These are phyloP conservation scores for Choreutis nemorana DNA, from an alignment of 2,888 invertebrate species.

Conservation along the genomic window DNA sequence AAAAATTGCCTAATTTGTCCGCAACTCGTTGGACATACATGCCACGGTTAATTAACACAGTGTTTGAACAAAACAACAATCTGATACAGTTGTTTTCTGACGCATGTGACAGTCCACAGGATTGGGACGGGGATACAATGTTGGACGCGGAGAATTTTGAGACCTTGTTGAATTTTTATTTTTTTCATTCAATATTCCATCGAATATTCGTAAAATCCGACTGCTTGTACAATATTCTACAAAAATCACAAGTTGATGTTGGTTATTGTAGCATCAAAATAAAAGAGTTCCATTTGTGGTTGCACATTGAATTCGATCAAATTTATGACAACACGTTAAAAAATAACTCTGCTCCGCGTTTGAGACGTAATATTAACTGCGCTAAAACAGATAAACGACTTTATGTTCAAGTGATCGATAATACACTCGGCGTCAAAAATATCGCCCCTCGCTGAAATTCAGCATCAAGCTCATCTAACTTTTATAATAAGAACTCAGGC, in stretches of 20 bases:
- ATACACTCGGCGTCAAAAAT: no score
- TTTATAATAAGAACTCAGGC: no score
- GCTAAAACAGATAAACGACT: no score
- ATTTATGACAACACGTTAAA: no score
- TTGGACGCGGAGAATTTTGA: slow-evolving; percentile 1
- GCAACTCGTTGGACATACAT: slow-evolving; percentile 5
- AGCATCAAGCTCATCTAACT: no score
- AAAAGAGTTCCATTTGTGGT: no score
- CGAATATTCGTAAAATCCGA: slow-evolving; percentile 7
- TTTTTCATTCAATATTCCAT: slow-evolving; percentile 3
- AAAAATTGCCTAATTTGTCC: slow-evolving; percentile 1
- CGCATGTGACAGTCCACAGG: not conserved
- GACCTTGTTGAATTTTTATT: slow-evolving; percentile 4
- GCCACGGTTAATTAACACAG: slow-evolving; percentile 1
- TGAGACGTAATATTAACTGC: no score
- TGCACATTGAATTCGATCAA: no score
- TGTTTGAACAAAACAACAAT: slow-evolving; percentile 2
- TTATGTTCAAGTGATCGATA: no score
- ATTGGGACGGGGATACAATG: not conserved
- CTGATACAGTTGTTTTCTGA: slow-evolving; percentile 4
- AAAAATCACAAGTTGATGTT: slow-evolving; percentile 6
- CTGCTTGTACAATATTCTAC: slow-evolving; percentile 2
- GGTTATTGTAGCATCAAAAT: no score
- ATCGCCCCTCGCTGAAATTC: no score
- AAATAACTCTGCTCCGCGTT: no score